phyloP scores from a whole-genome alignment of 2,113 vertebrate genomes.

The Passer montanus region DNA sequence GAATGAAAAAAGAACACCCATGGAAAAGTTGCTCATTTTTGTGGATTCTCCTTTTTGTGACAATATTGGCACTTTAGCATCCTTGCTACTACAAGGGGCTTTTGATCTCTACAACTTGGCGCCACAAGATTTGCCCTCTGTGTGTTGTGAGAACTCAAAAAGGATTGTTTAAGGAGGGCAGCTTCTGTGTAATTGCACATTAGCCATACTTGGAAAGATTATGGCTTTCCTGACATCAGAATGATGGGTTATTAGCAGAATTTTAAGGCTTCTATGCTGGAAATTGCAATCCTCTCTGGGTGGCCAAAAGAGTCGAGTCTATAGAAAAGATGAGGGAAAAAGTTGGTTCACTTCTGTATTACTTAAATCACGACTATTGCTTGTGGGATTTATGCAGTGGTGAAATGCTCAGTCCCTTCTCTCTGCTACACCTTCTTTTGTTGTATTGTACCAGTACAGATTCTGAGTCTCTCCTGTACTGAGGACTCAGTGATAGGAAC shows the following conservation, averaged over 20 bases:
- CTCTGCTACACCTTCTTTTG: neutral
- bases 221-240: constrained; percentile 14
- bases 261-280: neutral
- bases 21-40: neutral
- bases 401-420: neutral
- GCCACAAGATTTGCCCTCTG: neutral
- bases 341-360: neutral
- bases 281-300: neutral
- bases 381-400: neutral
- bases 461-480: neutral
- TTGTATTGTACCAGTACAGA: neutral
- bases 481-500: neutral
- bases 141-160: neutral
- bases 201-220: constrained; percentile 17
- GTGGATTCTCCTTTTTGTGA: neutral
- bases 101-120: constrained; percentile 1
- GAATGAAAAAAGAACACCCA: neutral
- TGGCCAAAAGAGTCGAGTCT: neutral
- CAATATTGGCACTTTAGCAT: constrained; percentile 15
- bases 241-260: constrained; percentile 18
- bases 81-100: neutral
- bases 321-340: neutral
- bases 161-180: constrained; percentile 4
- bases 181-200: constrained; percentile 26
- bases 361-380: neutral